Evolutionary conservation across 2,113 vertebrate genomes (phyloP).

Genomic region (Hypomesus transpacificus): DNA sequence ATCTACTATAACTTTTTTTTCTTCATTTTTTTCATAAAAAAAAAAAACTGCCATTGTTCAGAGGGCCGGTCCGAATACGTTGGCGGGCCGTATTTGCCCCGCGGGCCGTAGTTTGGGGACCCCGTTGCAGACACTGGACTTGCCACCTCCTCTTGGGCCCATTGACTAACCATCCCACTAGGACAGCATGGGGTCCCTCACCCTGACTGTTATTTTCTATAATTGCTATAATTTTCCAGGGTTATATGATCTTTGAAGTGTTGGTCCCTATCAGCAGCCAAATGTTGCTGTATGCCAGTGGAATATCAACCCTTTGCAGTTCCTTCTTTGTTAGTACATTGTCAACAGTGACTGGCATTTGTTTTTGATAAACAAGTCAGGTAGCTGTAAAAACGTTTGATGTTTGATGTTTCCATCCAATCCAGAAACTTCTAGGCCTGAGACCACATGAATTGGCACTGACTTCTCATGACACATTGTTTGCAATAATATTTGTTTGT

Average conservation of each 20-base stretch:
- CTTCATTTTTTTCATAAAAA: too few species aligned
- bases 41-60: too few species aligned
- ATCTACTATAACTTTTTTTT: too few species aligned
- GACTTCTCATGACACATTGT: constrained; percentile 11
- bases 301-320: background rate
- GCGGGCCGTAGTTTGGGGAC: too few species aligned
- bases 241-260: constrained; percentile 10
- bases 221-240: constrained; percentile 8
- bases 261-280: constrained; percentile 21
- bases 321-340: background rate
- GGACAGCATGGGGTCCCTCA: background rate
- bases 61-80: too few species aligned
- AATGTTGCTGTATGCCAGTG: background rate
- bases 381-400: constrained; percentile 1
- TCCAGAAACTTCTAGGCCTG: constrained; percentile 10
- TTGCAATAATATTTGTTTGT: constrained; percentile 6
- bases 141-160: background rate
- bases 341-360: constrained; percentile 11
- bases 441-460: constrained; percentile 2
- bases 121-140: background rate
- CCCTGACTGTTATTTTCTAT: constrained; percentile 2
- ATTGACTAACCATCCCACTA: constrained; percentile 10
- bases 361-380: constrained; percentile 10
- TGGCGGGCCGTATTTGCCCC: too few species aligned
- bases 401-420: background rate